Evolutionary conservation across 2,113 vertebrate species (phyloP).

Genomic region (Leiothrix lutea): DNA sequence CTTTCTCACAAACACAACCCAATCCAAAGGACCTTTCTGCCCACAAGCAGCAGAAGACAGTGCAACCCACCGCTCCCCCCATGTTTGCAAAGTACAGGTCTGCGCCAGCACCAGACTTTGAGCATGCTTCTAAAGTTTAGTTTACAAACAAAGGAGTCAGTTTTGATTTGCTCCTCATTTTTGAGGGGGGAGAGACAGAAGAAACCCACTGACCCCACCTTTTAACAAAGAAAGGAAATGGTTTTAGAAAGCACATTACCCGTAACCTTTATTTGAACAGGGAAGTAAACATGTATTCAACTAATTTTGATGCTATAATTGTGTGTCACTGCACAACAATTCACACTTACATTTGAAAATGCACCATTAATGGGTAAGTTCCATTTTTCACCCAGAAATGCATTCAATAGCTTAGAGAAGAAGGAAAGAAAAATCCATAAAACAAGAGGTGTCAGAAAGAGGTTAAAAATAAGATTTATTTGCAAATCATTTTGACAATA

Average conservation of each 20-base stretch:
- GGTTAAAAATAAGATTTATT: conserved; percentile 63
- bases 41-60: not conserved
- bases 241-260: not conserved
- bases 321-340: not conserved
- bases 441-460: conserved; percentile 8
- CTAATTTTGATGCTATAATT: not conserved
- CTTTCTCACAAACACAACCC: not conserved
- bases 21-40: not conserved
- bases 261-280: not conserved
- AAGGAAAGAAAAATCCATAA: not conserved
- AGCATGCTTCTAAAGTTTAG: not conserved
- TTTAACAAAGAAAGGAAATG: not conserved
- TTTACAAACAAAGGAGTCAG: not conserved
- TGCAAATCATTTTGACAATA: conserved; percentile 35
- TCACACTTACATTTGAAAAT: not conserved
- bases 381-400: not conserved
- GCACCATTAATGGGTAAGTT: not conserved
- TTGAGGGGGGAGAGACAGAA: not conserved
- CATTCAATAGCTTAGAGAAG: not conserved
- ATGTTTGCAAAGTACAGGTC: not conserved
- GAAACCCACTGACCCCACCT: not conserved
- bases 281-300: not conserved
- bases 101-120: not conserved
- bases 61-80: accelerated
- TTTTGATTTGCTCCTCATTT: not conserved